Base-by-base conservation (phyloP, 2,113 vertebrate species). In the Paramisgurnus dabryanus region DNA sequence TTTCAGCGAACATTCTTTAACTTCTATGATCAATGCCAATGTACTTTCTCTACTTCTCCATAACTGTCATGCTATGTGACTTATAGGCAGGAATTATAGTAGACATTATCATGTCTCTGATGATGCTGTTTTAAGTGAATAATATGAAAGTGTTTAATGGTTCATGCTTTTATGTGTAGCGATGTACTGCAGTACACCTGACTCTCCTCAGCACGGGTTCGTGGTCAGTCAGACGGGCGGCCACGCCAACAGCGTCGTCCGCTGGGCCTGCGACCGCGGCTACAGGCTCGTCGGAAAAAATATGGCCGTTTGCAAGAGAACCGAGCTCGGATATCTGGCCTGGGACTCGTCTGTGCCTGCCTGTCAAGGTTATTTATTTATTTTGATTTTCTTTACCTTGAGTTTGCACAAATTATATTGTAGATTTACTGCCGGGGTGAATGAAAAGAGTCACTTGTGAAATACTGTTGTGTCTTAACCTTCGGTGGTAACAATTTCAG, bases 201-300 rank as follows among this genome's bases (percentile, higher is more conserved):
- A 98, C 87, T 98, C 97, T 17, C 96, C 97, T 0, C 96, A 95
- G 43, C 96, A 98, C 0, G 97, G 97, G 60, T 97, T 97, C 85
- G 96, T 98, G 15, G 94, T 96, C 77, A 99, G 97, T 71, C 96
- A 98, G 90, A 98, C 96, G 0, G 97, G 97, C 0, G 96, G 96
- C 27, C 96, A 98, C 17, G 93, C 96, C 8, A 98, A 98, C 89
- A 99, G 96, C 47, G 75, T 96, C 82, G 96, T 99, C 15, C 96
- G 96, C 65, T 99, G 96, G 96, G 95, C 96, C n/a, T 99, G 97
- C 10, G 97, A 99, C 60, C 92, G 95, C 43, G 97, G 97, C 34
- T 99, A 96, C 89, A 93, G 95, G 65, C 95, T 99, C 6, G 87
- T 99, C 4, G 97, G 97, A 15, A 98, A 97, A 83, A 93, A 91